These are phyloP conservation scores for Palythoa grandiflora DNA, from an alignment of 92 coral and sea anemone genomes.

Conservation along the genomic window DNA sequence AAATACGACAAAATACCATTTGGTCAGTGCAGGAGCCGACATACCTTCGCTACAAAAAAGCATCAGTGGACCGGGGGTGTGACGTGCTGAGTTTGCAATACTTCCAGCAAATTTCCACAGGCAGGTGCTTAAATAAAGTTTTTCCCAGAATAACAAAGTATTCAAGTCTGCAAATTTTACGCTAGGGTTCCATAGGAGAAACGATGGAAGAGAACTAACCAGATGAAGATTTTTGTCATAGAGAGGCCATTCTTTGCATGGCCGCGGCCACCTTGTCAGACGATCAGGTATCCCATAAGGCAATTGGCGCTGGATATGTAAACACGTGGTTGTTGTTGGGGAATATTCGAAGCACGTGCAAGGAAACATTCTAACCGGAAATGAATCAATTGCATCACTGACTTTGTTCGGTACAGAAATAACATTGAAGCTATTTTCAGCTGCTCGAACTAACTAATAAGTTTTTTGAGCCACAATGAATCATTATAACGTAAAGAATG, in stretches of 20 bases:
- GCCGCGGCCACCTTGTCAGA: conserved; percentile 97
- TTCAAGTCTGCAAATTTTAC: conserved; percentile 50
- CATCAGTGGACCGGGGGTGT: conserved; percentile 92
- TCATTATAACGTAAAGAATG: background rate
- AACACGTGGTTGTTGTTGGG: conserved; percentile 91
- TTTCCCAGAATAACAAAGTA: conserved; percentile 44
- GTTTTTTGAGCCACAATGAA: background rate
- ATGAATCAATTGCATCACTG: background rate
- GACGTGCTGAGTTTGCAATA: conserved; percentile 92
- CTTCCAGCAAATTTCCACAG: conserved; percentile 40
- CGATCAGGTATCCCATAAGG: conserved; percentile 72
- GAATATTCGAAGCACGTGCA: conserved; percentile 69
- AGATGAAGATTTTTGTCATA: conserved; percentile 75
- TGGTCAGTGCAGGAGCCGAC: conserved; percentile 70
- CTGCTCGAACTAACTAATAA: background rate
- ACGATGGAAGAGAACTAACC: conserved; percentile 89
- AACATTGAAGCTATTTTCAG: background rate
- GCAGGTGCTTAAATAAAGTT: conserved; percentile 64
- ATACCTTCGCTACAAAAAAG: conserved; percentile 60
- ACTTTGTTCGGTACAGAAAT: conserved; percentile 9
- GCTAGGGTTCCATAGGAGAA: conserved; percentile 52
- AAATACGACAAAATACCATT: conserved; percentile 69
- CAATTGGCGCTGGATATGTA: conserved; percentile 72
- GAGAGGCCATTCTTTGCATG: conserved; percentile 95
- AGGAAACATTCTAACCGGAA: conserved; percentile 49